Evolutionary conservation across 2,113 vertebrate species (phyloP).

Genomic region (Morone chrysops): DNA sequence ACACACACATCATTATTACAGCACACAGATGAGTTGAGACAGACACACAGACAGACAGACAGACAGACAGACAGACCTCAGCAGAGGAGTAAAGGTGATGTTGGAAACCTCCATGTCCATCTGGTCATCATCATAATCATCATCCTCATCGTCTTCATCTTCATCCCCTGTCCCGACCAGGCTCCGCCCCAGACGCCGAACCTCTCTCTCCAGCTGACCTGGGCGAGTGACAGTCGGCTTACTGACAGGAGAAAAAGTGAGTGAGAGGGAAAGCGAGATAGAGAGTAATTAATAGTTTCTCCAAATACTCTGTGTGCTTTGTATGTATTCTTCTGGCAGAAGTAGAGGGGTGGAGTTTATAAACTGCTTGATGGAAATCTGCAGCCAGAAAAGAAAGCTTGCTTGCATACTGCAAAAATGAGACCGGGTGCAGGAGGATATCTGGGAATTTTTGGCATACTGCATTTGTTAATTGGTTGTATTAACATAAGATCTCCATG

Average conservation of each 20-base stretch:
- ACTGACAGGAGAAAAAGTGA: slow-evolving; percentile 20
- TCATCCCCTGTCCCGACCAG: slow-evolving; percentile 84
- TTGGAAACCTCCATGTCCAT: slow-evolving; percentile 85
- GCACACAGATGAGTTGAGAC: background rate
- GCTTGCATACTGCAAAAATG: too few species aligned
- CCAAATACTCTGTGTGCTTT: background rate
- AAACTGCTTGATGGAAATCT: background rate
- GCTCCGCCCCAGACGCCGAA: slow-evolving; percentile 84
- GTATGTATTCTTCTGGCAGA: too few species aligned
- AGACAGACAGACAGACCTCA: slow-evolving; percentile 89
- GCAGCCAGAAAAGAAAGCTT: background rate
- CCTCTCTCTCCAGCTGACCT: slow-evolving; percentile 82
- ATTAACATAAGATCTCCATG: too few species aligned
- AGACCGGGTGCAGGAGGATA: too few species aligned
- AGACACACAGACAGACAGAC: background rate
- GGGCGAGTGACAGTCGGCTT: slow-evolving; percentile 28
- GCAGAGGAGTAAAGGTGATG: slow-evolving; percentile 87
- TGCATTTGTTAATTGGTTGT: too few species aligned
- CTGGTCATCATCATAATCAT: slow-evolving; percentile 87
- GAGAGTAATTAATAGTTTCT: background rate
- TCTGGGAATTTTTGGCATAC: too few species aligned
- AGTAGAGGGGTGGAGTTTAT: background rate
- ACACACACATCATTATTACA: slow-evolving; percentile 5
- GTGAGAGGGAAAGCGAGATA: too few species aligned
- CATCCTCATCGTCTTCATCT: slow-evolving; percentile 85